Conservation (phyloP, 2,797 vertebrate genomes). For the Clarias platycephalus region DNA sequence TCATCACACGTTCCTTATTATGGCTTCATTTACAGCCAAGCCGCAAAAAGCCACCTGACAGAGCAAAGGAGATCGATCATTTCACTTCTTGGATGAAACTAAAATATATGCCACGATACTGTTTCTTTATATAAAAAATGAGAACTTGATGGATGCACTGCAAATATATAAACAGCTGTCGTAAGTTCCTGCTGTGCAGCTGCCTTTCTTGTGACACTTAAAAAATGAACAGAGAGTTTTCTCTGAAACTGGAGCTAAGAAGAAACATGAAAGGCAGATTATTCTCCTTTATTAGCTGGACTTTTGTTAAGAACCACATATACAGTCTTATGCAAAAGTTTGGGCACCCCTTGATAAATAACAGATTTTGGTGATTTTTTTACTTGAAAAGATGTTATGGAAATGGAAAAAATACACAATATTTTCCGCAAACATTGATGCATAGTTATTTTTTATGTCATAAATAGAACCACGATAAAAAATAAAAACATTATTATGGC, state of each 20-base stretch:
- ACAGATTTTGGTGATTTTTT: too few species aligned
- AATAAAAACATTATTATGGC: too few species aligned
- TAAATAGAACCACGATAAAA: too few species aligned
- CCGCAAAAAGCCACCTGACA: background rate
- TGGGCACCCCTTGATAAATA: too few species aligned
- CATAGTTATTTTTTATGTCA: too few species aligned
- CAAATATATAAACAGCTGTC: background rate
- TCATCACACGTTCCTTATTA: constrained; percentile 17
- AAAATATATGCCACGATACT: background rate
- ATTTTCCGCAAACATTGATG: too few species aligned
- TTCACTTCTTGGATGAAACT: background rate
- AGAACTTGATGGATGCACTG: background rate
- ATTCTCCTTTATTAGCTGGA: background rate
- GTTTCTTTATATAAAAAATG: background rate
- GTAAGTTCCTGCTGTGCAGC: background rate
- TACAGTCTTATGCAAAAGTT: too few species aligned
- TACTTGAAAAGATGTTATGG: too few species aligned
- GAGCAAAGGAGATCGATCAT: background rate
- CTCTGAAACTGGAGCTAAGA: background rate
- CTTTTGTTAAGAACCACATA: too few species aligned
- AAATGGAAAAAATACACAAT: too few species aligned
- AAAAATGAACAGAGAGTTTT: background rate
- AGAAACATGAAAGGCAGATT: background rate
- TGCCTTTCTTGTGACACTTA: background rate
- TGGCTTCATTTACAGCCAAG: background rate